These are phyloP conservation scores for Folsomia manolachei DNA, from an alignment of 2,888 invertebrate genomes.

Conservation along the genomic window DNA sequence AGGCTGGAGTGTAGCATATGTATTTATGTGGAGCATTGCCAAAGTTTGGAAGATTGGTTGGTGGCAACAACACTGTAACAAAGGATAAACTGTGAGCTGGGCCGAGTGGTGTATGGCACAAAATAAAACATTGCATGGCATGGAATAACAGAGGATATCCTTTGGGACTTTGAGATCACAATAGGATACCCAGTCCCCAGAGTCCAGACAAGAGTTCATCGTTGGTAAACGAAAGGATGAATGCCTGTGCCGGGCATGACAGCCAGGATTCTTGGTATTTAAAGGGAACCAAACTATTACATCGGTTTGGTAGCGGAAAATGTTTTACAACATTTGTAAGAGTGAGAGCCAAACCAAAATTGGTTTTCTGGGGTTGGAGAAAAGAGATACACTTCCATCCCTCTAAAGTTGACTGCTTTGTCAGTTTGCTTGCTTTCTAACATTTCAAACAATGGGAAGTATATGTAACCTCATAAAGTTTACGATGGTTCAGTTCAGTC, in stretches of 20 bases:
- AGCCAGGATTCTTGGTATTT: not conserved
- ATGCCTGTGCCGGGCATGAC: not conserved
- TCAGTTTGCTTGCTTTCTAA: not conserved
- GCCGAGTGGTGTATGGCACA: conserved; percentile 13
- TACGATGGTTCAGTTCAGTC: not conserved
- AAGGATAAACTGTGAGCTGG: conserved; percentile 2
- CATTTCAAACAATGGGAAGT: not conserved
- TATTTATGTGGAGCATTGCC: not conserved
- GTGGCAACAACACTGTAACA: not conserved
- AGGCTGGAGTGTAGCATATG: not conserved
- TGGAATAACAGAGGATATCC: conserved; percentile 11
- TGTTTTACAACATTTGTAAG: too few species aligned
- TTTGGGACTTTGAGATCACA: conserved; percentile 39
- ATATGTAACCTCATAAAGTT: too few species aligned
- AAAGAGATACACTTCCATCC: not conserved
- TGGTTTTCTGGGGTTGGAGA: conserved; percentile 9
- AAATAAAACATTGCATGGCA: not conserved
- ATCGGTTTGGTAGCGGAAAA: conserved; percentile 13
- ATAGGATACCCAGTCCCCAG: conserved; percentile 43
- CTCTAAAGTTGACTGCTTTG: too few species aligned
- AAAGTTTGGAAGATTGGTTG: not conserved
- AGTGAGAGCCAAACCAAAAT: not conserved
- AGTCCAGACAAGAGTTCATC: conserved; percentile 30
- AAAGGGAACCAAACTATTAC: not conserved
- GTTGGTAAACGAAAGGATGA: conserved; percentile 20